phyloP scores from a whole-genome alignment of 2,888 invertebrate genomes.

The Heteromyza rotundicornis region DNA sequence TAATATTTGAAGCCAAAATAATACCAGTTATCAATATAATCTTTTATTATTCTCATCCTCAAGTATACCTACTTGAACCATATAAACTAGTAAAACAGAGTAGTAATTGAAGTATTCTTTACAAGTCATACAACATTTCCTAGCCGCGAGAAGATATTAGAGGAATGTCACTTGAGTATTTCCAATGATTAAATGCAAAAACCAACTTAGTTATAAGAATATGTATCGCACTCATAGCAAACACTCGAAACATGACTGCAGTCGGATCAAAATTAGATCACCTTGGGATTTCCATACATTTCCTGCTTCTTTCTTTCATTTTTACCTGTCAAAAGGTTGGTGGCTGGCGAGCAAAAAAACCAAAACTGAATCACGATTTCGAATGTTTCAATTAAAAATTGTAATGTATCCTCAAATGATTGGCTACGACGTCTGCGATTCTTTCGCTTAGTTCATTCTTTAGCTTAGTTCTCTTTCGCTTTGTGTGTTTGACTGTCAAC shows the following conservation, averaged over 20 bases:
- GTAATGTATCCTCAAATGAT: not conserved
- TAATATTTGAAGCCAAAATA: too few species aligned
- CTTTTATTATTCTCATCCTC: too few species aligned
- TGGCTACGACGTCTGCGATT: not conserved
- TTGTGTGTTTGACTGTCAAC: not conserved
- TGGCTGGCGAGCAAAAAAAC: conserved; percentile 30
- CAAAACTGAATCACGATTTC: conserved; percentile 29
- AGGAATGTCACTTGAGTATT: too few species aligned
- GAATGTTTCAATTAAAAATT: conserved; percentile 2
- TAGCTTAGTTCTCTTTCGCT: not conserved
- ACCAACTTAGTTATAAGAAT: too few species aligned
- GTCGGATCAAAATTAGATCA: conserved; percentile 50
- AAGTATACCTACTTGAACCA: too few species aligned
- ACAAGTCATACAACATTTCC: too few species aligned
- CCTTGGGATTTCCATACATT: conserved; percentile 50
- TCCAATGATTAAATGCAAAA: too few species aligned
- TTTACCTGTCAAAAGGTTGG: not conserved
- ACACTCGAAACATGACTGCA: not conserved
- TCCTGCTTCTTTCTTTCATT: conserved; percentile 32
- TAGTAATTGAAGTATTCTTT: too few species aligned
- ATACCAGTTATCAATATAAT: too few species aligned
- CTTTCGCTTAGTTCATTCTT: not conserved
- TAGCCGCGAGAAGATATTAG: too few species aligned
- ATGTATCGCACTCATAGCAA: too few species aligned
- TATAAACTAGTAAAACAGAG: too few species aligned